Conservation (phyloP, 2,888 invertebrate genomes). For the Apamea monoglypha region DNA sequence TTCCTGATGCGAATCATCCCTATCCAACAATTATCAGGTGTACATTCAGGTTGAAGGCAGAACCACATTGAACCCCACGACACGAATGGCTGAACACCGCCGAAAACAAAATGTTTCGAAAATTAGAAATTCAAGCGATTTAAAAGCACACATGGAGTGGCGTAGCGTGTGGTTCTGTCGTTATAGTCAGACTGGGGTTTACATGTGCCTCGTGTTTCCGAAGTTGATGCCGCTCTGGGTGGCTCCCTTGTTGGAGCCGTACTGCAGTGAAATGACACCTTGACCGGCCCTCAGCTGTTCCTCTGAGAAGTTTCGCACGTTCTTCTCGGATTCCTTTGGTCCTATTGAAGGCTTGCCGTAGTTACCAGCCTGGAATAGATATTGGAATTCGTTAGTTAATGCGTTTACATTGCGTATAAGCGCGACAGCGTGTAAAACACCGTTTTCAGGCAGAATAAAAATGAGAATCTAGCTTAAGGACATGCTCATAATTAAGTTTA, state of each 20-base stretch:
- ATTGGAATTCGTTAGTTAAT: constrained; percentile 10
- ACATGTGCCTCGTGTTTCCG: constrained; percentile 99
- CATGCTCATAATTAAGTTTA: neutral
- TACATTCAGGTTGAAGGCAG: constrained; percentile 53
- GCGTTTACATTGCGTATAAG: too few relatives aligned
- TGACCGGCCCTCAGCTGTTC: constrained; percentile 98
- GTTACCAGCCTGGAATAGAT: constrained; percentile 92
- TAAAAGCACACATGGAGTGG: constrained; percentile 1
- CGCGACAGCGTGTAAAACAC: neutral
- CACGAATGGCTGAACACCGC: neutral
- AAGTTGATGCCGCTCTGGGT: constrained; percentile 99
- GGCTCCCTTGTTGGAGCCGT: constrained; percentile 99
- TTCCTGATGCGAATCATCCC: constrained; percentile 61
- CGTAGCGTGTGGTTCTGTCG: constrained; percentile 17
- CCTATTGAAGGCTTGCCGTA: constrained; percentile 97
- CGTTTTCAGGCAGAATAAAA: neutral
- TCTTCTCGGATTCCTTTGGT: constrained; percentile 98
- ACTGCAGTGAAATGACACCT: constrained; percentile 98
- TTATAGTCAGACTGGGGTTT: constrained; percentile 74
- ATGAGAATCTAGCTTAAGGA: neutral
- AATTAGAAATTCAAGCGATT: constrained; percentile 10
- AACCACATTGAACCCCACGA: constrained; percentile 28
- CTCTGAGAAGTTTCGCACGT: constrained; percentile 97
- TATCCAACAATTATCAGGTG: constrained; percentile 46
- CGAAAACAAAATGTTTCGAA: constrained; percentile 5